Conservation (phyloP, 1,140 invertebrate genomes). For the Apolygus lucorum region DNA sequence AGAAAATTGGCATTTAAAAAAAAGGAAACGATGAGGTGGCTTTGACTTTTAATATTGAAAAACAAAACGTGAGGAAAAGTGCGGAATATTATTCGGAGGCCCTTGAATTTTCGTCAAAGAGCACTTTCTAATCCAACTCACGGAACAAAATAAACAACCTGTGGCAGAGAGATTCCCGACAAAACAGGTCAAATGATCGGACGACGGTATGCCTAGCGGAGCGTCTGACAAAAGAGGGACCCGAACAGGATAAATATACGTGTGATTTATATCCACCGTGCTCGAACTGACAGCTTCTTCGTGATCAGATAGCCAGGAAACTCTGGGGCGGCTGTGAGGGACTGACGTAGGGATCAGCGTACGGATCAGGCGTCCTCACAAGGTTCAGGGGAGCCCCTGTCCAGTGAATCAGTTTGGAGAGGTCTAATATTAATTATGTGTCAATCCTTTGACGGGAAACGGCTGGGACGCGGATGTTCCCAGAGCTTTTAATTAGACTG, state of each 20-base stretch:
- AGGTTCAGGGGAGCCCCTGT: background rate
- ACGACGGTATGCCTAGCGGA: background rate
- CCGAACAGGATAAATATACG: background rate
- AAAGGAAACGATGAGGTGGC: no score
- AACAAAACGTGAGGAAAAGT: no score
- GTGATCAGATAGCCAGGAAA: conserved; percentile 7
- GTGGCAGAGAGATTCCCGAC: background rate
- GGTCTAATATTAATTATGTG: conserved; percentile 10
- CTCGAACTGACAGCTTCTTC: background rate
- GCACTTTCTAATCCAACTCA: background rate
- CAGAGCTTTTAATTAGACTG: conserved; percentile 8
- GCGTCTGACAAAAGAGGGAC: conserved; percentile 5
- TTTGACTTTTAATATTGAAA: no score
- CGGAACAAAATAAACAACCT: background rate
- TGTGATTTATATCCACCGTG: conserved; percentile 12
- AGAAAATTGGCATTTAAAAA: no score
- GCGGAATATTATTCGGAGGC: no score
- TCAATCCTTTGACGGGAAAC: background rate
- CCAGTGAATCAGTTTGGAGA: conserved; percentile 4
- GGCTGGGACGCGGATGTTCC: background rate
- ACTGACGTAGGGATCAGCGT: background rate
- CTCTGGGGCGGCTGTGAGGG: background rate
- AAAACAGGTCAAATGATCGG: background rate
- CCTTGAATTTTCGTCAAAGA: background rate
- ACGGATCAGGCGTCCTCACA: background rate